Evolutionary conservation across 2,888 invertebrate genomes (phyloP).

Genomic region (Mythimna loreyi): DNA sequence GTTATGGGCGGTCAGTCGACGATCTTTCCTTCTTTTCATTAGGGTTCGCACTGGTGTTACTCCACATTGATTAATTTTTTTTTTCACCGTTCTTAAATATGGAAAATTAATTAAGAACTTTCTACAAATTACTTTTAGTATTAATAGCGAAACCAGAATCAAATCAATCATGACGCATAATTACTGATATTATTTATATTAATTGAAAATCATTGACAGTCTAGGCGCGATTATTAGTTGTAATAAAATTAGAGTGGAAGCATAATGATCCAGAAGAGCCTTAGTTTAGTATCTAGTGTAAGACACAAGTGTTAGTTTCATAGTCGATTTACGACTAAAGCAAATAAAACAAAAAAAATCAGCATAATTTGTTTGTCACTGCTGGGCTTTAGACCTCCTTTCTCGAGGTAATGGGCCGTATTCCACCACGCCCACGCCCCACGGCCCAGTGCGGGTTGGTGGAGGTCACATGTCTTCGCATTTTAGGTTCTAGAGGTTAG

Average conservation of each 20-base stretch:
- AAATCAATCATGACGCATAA: conserved; percentile 3
- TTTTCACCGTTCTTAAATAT: neutral
- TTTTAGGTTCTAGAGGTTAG: too few relatives aligned
- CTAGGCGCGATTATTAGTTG: neutral
- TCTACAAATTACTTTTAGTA: neutral
- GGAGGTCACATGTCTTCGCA: too few relatives aligned
- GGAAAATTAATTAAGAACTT: conserved; percentile 12
- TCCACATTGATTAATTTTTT: conserved; percentile 6
- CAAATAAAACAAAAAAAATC: too few relatives aligned
- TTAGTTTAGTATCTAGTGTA: too few relatives aligned
- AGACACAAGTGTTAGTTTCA: too few relatives aligned
- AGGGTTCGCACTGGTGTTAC: conserved; percentile 51
- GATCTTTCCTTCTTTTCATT: conserved; percentile 62
- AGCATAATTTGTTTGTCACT: too few relatives aligned
- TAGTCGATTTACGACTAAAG: too few relatives aligned
- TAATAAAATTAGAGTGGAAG: conserved; percentile 25
- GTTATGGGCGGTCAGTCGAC: conserved; percentile 70
- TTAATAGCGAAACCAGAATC: neutral
- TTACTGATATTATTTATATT: neutral
- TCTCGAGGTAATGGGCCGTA: too few relatives aligned
- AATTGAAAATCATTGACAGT: conserved; percentile 29
- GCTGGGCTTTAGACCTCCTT: too few relatives aligned
- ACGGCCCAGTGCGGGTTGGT: too few relatives aligned
- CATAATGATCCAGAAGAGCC: too few relatives aligned
- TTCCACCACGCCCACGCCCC: too few relatives aligned